Base-by-base conservation (phyloP, 92 coral and sea anemone species). In the Diadumene lineata region DNA sequence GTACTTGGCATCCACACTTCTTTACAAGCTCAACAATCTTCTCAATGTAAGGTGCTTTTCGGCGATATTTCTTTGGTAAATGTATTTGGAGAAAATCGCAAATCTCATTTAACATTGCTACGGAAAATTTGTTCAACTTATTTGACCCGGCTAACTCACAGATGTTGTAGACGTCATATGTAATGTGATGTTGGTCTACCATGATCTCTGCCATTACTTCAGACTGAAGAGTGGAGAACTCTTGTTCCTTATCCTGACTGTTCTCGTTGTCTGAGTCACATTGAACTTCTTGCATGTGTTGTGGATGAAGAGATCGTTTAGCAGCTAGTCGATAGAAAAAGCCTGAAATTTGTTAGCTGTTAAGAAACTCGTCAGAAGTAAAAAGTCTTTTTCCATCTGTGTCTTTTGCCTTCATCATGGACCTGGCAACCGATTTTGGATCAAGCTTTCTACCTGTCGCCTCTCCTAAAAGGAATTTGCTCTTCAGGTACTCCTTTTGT, bases 321-420 rank as follows among this genome's bases (percentile, higher is more conserved):
- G 82, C 69, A 21, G 83, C 77, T 11, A 86, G 80, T 46, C 83
- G 86, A 0, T 86, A 81, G 50, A 85, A 85, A 66, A 57, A 85
- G 66, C 86, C 61, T 46, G 86, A 62, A 29, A 81, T 78, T 74
- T 86, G 90, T 17, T 71, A 73, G 44, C 79, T 27, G 1, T 86
- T 74, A 1, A 86, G 64, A 65, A 86, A 86, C 51, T 81, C 87
- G 6, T 83, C 57, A 72, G 60, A 77, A 34, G 79, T 83, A 64
- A 83, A 83, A 19, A 69, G 61, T 31, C 31, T 23, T 66, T 53
- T 66, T 30, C 90, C 85, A 43, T 68, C 62, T 55, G 81, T 57
- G 67, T 79, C 87, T 79, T 80, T 87, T 8, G 82, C 85, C 25
- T 56, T 71, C 82, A 83, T 76, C 92, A 82, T 78, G 46, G 88